phyloP scores from a whole-genome alignment of 2,797 vertebrate genomes.

The Poeciliopsis presidionis region DNA sequence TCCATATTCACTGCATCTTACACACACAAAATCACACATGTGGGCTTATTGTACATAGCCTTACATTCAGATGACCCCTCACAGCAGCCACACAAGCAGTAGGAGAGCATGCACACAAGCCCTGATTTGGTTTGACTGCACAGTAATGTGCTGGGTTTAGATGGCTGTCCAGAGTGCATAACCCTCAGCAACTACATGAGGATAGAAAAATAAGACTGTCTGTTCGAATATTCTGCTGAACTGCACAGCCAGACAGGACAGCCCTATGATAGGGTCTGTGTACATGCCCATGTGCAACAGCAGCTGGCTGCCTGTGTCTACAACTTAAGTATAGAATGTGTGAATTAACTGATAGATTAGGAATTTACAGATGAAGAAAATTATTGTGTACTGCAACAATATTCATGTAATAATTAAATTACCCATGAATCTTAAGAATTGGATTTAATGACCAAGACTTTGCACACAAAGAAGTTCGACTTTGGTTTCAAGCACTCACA shows the following conservation, averaged over 20 bases:
- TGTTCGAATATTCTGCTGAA: constrained; percentile 62
- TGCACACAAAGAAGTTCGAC: neutral
- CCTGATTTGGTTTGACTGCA: constrained; percentile 64
- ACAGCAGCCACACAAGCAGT: constrained; percentile 49
- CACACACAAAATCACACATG: neutral
- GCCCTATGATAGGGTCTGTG: constrained; percentile 16
- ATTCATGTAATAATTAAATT: neutral
- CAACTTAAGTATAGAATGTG: constrained; percentile 9
- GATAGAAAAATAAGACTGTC: constrained; percentile 66
- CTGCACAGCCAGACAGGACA: constrained; percentile 44
- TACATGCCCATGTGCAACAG: constrained; percentile 28
- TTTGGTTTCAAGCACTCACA: too few species aligned
- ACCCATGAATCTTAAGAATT: neutral
- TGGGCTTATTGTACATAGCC: constrained; percentile 27
- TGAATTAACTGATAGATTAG: constrained; percentile 1
- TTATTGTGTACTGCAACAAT: neutral
- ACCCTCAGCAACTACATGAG: constrained; percentile 61
- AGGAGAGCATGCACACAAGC: constrained; percentile 27
- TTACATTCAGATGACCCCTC: constrained; percentile 30
- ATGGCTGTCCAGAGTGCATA: constrained; percentile 62
- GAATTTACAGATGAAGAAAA: constrained; percentile 4
- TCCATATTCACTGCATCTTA: neutral
- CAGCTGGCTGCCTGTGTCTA: constrained; percentile 34
- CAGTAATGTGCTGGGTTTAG: constrained; percentile 61
- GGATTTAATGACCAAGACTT: too few species aligned